phyloP scores from a whole-genome alignment of 2,888 invertebrate species.

The Polydrusus pterygomalis region DNA sequence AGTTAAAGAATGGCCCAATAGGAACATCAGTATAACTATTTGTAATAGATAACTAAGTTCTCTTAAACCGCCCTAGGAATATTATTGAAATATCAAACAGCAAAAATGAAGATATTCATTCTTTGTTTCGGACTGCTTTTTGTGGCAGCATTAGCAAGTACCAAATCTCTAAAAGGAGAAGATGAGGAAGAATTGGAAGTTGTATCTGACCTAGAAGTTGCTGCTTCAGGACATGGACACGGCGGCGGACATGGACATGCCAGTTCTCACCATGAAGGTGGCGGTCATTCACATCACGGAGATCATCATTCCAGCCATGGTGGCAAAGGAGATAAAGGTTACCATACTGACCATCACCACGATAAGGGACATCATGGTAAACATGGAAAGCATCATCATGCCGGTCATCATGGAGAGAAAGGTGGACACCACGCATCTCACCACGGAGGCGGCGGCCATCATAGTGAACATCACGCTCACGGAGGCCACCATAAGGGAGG shows the following conservation, averaged over 20 bases:
- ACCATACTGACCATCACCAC: constrained; percentile 72
- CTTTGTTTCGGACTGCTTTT: constrained; percentile 65
- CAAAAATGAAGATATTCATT: constrained; percentile 64
- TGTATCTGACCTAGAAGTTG: constrained; percentile 61
- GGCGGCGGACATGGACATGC: constrained; percentile 61
- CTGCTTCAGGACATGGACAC: constrained; percentile 66
- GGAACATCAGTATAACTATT: neutral
- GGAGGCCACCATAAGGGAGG: constrained; percentile 86
- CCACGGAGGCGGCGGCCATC: constrained; percentile 83
- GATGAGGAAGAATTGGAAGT: constrained; percentile 59
- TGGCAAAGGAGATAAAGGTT: constrained; percentile 85
- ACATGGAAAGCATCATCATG: constrained; percentile 85
- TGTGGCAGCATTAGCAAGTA: constrained; percentile 62
- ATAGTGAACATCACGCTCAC: constrained; percentile 84
- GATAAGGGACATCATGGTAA: constrained; percentile 84
- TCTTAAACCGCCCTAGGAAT: neutral
- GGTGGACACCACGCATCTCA: constrained; percentile 88
- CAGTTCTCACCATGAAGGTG: constrained; percentile 70
- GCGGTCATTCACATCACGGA: constrained; percentile 80
- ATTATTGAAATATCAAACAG: constrained; percentile 74
- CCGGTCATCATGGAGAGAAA: constrained; percentile 83
- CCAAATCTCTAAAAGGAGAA: constrained; percentile 55
- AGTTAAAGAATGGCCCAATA: constrained; percentile 3
- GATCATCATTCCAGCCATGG: constrained; percentile 78
- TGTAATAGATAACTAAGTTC: neutral